Base-by-base conservation (phyloP, 2,113 vertebrate genomes). In the Loxodonta africana region DNA sequence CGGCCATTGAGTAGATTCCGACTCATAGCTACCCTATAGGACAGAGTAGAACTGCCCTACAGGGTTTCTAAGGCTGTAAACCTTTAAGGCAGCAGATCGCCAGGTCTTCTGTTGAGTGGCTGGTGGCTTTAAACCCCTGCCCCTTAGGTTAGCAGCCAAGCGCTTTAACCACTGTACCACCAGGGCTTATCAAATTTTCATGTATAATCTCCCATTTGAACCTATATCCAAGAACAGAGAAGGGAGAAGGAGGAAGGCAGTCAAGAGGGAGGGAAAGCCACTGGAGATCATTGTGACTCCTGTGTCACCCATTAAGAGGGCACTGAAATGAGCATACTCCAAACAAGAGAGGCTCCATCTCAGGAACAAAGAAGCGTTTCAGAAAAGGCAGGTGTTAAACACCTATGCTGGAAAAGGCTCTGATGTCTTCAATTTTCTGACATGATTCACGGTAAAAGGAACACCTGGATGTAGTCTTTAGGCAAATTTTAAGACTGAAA, bases 401-500 rank as follows among this genome's bases (percentile, higher is more conserved):
- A 28, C 25, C 7, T 10, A 20, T 9, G 25, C 1, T 73, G 33
- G 77, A 65, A 28, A 93, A 80, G 57, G 41, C 15, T 46, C 41
- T 46, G 14, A 60, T 20, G n/a, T 69, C 81, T 48, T 60, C 10
- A 44, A 69, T 30, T 85, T 91, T 44, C 51, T 30, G 81, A 48
- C 5, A 33, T 33, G 78, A 21, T 26, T 88, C 62, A 20, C 4
- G 41, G 73, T 69, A 65, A 63, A 91, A 93, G 25, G 20, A 73
- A 69, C 1, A 41, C 28, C 18, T 82, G 20, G 8, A 14, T 23
- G 3, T 48, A 28, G 28, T 41, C 28, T 74, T 67, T 8, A 62
- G 71, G 83, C 8, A 44, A 23, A 87, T 51, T 67, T 88, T 93
- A 84, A 71, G 77, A 94, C 83, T n/a, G 15, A 93, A 95, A 94